Percentiles rank a stretch among this genome's conserved stretches.
phyloP scores from a whole-genome alignment of 2,888 invertebrate genomes.

The Drosophila multiciliata region DNA sequence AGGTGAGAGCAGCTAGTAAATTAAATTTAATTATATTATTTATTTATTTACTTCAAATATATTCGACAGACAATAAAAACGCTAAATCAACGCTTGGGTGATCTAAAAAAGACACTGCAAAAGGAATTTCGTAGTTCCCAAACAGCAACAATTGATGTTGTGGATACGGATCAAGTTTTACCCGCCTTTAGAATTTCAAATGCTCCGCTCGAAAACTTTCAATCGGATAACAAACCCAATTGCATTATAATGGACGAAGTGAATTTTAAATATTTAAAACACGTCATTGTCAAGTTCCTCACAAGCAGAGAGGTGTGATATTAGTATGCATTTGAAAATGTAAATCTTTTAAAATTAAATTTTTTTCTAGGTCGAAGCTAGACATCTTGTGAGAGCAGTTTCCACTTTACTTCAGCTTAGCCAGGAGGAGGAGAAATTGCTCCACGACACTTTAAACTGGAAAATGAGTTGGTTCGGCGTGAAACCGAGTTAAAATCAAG shows the following conservation, averaged over 20 bases:
- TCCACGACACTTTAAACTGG: slow-evolving; percentile 87
- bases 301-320: slow-evolving; percentile 90
- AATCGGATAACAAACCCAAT: slow-evolving; percentile 61
- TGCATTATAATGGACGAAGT: slow-evolving; percentile 87
- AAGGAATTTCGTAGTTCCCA: slow-evolving; percentile 88
- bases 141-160: slow-evolving; percentile 54
- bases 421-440: slow-evolving; percentile 93
- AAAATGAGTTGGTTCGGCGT: slow-evolving; percentile 86
- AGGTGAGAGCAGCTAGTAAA: slow-evolving; percentile 83
- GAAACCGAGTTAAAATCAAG: slow-evolving; percentile 86
- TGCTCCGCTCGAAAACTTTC: slow-evolving; percentile 53
- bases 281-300: slow-evolving; percentile 96
- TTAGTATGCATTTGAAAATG: neutral
- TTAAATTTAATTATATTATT: neutral
- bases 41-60: neutral
- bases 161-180: slow-evolving; percentile 55
- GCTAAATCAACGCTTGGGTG: slow-evolving; percentile 93
- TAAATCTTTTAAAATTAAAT: neutral
- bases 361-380: slow-evolving; percentile 88
- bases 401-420: slow-evolving; percentile 93
- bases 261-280: slow-evolving; percentile 94
- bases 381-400: slow-evolving; percentile 95
- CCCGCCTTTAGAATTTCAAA: slow-evolving; percentile 49
- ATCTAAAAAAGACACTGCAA: slow-evolving; percentile 96
- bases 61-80: slow-evolving; percentile 91